Base-by-base conservation (phyloP, 2,888 invertebrate genomes). In the Drosophila recens region DNA sequence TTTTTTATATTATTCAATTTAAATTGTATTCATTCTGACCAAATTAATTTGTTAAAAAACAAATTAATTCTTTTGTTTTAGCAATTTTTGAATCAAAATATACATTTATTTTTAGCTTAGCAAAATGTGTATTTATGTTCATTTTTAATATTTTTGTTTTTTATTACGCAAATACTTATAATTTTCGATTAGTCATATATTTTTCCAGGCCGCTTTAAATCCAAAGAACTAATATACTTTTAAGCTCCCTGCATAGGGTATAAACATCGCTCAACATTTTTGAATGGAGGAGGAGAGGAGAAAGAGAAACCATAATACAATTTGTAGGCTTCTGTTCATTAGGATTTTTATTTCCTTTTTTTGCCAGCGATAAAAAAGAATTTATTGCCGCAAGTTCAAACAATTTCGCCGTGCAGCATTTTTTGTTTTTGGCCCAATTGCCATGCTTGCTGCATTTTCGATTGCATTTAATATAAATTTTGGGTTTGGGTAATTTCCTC, bases 341-440 rank as follows among this genome's bases (percentile, higher is more conserved):
- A 86, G 56, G 69, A 70, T 51, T 67, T 82, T 75, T 68, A 71
- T 61, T 77, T 71, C 59, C 59, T 54, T 48, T 61, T 72, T 70
- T 49, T 33, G 43, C 9, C 43, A 46, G 11, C 76, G 61, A 73
- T 70, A 79, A 69, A 74, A 66, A 71, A 27, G 66, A 86, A 84
- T 84, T 89, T 88, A 84, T 84, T 72, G 89, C 80, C 72, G 71
- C 73, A 78, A 83, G 84, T 88, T 86, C 84, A 89, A 88, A 86
- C 69, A 70, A 73, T 76, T 87, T 75, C 64, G 64, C 43, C 46
- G 62, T 45, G 54, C 57, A 70, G 33, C 74, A 75, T 72, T 85
- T 48, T 9, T 40, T 34, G 33, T 45, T 42, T 51, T 34, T 42
- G 33, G 36, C 66, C 38, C 49, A 65, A 69, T 75, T 72, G 71